A percentile compares a stretch with the other conserved stretches of the same genome.
These are phyloP conservation scores for Ophion ellenae DNA, from an alignment of 2,888 invertebrate species.

Conservation along the genomic window DNA sequence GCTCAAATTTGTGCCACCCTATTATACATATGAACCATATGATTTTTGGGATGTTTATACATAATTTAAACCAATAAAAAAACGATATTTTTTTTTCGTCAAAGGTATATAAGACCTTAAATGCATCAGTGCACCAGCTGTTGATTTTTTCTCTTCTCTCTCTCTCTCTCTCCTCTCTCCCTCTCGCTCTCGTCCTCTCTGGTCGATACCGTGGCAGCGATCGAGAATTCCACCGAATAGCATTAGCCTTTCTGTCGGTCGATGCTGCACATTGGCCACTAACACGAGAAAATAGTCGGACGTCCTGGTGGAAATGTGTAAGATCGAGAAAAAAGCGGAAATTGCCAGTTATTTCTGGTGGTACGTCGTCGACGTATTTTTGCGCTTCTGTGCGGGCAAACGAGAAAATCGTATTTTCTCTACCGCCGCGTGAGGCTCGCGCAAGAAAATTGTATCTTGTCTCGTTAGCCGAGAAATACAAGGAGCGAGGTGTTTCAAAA, in stretches of 20 bases:
- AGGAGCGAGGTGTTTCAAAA: constrained; percentile 26
- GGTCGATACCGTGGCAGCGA: constrained; percentile 14
- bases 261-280: neutral
- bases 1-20: too few relatives aligned
- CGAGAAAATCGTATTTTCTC: constrained; percentile 1
- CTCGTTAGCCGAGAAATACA: constrained; percentile 19
- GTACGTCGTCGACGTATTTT: neutral
- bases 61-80: too few relatives aligned
- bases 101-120: too few relatives aligned
- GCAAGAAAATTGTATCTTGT: constrained; percentile 27
- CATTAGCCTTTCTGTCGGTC: constrained; percentile 11
- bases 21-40: too few relatives aligned
- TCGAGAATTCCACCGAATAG: constrained; percentile 26
- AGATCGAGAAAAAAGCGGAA: constrained; percentile 11
- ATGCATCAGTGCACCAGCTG: too few relatives aligned
- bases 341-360: neutral
- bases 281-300: constrained; percentile 18
- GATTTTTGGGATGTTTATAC: too few relatives aligned
- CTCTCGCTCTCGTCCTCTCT: neutral
- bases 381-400: neutral
- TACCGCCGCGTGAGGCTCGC: neutral
- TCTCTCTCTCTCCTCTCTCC: neutral
- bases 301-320: constrained; percentile 11
- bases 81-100: too few relatives aligned
- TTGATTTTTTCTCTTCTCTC: neutral